Conservation (phyloP, 2,113 vertebrate species). For the Lagenorhynchus albirostris region DNA sequence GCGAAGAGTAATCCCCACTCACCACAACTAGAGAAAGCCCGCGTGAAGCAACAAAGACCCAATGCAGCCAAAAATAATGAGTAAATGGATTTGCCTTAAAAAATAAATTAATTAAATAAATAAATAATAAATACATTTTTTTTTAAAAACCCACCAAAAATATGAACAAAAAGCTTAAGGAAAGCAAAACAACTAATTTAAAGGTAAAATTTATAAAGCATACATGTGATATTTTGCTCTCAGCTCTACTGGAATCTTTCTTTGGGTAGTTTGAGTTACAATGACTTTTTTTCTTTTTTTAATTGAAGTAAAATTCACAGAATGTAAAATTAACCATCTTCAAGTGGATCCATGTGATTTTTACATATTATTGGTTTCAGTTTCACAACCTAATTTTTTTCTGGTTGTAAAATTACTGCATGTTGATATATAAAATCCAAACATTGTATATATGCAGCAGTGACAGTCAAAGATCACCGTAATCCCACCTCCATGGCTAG, state of each 20-base stretch:
- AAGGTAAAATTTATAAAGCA: not conserved
- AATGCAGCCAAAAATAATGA: no score
- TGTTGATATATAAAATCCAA: not conserved
- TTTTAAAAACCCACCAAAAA: not conserved
- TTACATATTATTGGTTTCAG: not conserved
- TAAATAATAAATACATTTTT: no score
- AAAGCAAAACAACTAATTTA: not conserved
- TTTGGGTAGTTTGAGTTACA: slow-evolving; percentile 11
- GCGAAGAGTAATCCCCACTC: no score
- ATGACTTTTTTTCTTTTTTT: not conserved
- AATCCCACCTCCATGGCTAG: not conserved
- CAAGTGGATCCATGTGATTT: not conserved
- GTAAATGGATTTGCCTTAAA: no score
- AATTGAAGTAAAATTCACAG: not conserved
- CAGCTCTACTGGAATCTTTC: not conserved
- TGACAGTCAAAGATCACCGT: not conserved
- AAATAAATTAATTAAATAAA: no score
- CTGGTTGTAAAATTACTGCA: not conserved
- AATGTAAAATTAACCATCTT: not conserved
- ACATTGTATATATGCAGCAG: not conserved
- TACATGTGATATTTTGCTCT: slow-evolving; percentile 38
- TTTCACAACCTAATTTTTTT: not conserved
- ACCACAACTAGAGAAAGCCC: no score
- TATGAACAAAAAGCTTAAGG: not conserved
- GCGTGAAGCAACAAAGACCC: no score